Conservation (phyloP, 2,797 vertebrate species). For the Arvicola amphibius region DNA sequence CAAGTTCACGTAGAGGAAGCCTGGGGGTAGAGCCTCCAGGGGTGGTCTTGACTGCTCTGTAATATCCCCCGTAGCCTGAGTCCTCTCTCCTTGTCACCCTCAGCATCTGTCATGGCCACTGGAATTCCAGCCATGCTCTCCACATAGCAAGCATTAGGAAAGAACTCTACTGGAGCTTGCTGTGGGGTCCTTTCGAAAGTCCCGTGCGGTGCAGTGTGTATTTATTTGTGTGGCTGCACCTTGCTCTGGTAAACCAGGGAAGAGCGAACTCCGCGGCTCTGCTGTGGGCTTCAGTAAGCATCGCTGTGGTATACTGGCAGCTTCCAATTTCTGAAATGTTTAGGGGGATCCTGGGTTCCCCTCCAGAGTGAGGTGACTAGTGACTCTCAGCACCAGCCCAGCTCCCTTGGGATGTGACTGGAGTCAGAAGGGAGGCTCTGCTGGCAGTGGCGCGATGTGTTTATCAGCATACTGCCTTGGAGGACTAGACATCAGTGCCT, state of each 20-base stretch:
- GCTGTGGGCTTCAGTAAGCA: background rate
- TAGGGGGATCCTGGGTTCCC: background rate
- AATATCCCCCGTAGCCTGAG: background rate
- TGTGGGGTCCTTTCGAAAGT: background rate
- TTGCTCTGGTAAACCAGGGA: background rate
- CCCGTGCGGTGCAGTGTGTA: background rate
- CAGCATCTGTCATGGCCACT: background rate
- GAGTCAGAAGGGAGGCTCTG: background rate
- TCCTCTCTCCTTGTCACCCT: background rate
- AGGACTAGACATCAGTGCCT: background rate
- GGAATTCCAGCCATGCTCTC: background rate
- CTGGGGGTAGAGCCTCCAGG: background rate
- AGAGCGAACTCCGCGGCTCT: background rate
- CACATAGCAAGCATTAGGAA: background rate
- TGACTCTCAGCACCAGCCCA: background rate
- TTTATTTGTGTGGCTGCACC: background rate
- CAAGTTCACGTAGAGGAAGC: background rate
- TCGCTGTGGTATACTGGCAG: accelerated
- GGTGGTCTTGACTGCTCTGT: background rate
- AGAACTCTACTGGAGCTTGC: background rate
- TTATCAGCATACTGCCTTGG: background rate
- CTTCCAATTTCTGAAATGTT: background rate
- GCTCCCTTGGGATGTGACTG: background rate
- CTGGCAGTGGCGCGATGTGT: background rate
- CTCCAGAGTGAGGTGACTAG: background rate